Conservation (phyloP, 2,113 vertebrate genomes). For the Pollachius pollachius region DNA sequence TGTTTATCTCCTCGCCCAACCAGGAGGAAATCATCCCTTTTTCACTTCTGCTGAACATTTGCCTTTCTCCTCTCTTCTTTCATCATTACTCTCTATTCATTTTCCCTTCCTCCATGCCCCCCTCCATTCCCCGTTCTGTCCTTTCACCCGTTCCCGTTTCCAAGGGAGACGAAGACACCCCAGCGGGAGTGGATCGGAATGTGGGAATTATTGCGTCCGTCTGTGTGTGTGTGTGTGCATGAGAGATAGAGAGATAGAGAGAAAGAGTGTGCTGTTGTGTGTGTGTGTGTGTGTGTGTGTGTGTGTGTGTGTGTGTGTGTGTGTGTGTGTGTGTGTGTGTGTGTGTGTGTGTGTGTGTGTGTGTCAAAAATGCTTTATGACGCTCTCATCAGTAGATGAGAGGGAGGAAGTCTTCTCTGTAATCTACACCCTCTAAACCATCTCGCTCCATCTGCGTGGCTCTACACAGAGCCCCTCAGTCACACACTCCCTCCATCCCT, state of each 20-base stretch:
- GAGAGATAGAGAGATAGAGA: too few relatives aligned
- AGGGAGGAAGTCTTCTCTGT: constrained; percentile 70
- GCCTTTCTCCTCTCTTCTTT: constrained; percentile 59
- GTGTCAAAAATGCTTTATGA: constrained; percentile 57
- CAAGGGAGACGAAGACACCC: constrained; percentile 64
- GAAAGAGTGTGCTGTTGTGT: too few relatives aligned
- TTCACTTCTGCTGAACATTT: constrained; percentile 49
- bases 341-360: constrained; percentile 37
- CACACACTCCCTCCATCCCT: constrained; percentile 52
- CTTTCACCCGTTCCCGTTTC: constrained; percentile 41
- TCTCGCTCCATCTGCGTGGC: constrained; percentile 54
- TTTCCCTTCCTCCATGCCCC: constrained; percentile 43
- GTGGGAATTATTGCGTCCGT: constrained; percentile 51
- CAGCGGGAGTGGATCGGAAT: constrained; percentile 62
- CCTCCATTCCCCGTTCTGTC: constrained; percentile 24
- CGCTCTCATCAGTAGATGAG: constrained; percentile 60
- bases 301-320: constrained; percentile 6
- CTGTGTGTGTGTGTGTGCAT: too few relatives aligned
- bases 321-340: constrained; percentile 21
- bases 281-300: too few relatives aligned
- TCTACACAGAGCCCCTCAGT: constrained; percentile 54
- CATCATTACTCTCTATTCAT: constrained; percentile 66
- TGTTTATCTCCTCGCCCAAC: constrained; percentile 43
- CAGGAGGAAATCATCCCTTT: constrained; percentile 60
- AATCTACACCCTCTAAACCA: constrained; percentile 60